Base-by-base conservation (phyloP, 1,140 invertebrate species). In the Drosophila mauritiana region DNA sequence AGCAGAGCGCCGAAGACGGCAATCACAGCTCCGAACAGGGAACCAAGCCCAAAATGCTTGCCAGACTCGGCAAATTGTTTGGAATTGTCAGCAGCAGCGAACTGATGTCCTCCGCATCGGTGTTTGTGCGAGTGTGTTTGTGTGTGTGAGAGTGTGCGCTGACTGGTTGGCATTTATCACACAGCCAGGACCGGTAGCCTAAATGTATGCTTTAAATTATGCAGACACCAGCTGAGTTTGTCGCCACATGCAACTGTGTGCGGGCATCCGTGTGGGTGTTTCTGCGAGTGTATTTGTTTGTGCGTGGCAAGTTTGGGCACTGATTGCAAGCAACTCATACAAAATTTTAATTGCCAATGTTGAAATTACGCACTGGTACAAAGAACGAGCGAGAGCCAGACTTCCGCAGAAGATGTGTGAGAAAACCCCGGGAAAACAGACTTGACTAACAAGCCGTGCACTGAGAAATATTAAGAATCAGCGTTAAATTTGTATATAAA, bases 161-260 rank as follows among this genome's bases (percentile, higher is more conserved):
- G 63, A 59, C 70, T 79, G 70, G 65, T 55, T 70, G 79, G 80
- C 84, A 88, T 88, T 88, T 88, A 88, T 88, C 84, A 88, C 80
- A 83, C 84, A 89, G 76, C 69, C 74, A 56, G 74, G 72, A 65
- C 63, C 58, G 63, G 56, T 80, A 73, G 85, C 84, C 84, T 89
- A 88, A 88, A 88, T 89, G 84, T 88, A 90, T 89, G 84, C 84
- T 80, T 89, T 89, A 84, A 89, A 89, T 89, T 89, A 89, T 89
- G 84, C 85, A 89, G 84, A 84, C 84, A 84, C 84, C 84, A 89
- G 84, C 84, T 89, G 84, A 89, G 84, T 84, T 89, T 89, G 84
- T 80, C 73, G 80, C 73, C 72, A 43, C 68, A 65, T 65, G 52
- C 63, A 57, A 31, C 40, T 52, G 20, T 65, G 36, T 52, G 37